Conservation (phyloP, 2,888 invertebrate species). For the Trissoscelio sp. region DNA sequence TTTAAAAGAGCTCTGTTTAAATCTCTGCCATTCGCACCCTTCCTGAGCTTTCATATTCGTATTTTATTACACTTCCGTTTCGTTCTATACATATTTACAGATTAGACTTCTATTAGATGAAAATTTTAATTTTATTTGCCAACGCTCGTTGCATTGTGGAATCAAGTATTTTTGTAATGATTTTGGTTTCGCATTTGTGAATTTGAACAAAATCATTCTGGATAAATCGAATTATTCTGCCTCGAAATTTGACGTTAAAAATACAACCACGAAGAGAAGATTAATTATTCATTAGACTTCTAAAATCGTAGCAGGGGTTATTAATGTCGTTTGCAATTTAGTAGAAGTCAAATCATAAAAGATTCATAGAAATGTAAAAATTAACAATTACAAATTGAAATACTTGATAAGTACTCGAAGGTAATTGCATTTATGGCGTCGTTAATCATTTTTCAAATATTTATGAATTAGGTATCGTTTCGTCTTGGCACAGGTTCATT, state of each 20-base stretch:
- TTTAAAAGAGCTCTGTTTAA: slow-evolving; percentile 37
- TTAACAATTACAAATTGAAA: not conserved
- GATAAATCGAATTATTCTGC: slow-evolving; percentile 16
- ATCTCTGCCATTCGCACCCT: slow-evolving; percentile 27
- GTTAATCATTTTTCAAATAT: slow-evolving; percentile 26
- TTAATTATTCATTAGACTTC: slow-evolving; percentile 28
- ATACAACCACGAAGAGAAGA: slow-evolving; percentile 18
- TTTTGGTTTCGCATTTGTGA: not conserved
- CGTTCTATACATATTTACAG: not conserved
- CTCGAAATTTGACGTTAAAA: slow-evolving; percentile 18
- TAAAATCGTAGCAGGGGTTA: slow-evolving; percentile 4
- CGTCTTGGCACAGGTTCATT: slow-evolving; percentile 9
- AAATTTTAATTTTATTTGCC: not conserved
- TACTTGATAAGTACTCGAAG: not conserved
- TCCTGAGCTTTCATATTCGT: slow-evolving; percentile 12
- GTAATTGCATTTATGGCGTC: not conserved
- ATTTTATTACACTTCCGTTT: slow-evolving; percentile 22
- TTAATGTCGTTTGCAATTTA: slow-evolving; percentile 15
- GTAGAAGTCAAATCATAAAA: not conserved
- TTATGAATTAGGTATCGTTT: not conserved
- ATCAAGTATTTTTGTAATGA: not conserved
- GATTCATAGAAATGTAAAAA: slow-evolving; percentile 7
- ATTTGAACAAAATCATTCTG: slow-evolving; percentile 1
- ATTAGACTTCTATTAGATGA: slow-evolving; percentile 7
- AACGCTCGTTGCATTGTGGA: not conserved